These are phyloP conservation scores for Gobius niger DNA, from an alignment of 2,113 vertebrate species.

Conservation along the genomic window DNA sequence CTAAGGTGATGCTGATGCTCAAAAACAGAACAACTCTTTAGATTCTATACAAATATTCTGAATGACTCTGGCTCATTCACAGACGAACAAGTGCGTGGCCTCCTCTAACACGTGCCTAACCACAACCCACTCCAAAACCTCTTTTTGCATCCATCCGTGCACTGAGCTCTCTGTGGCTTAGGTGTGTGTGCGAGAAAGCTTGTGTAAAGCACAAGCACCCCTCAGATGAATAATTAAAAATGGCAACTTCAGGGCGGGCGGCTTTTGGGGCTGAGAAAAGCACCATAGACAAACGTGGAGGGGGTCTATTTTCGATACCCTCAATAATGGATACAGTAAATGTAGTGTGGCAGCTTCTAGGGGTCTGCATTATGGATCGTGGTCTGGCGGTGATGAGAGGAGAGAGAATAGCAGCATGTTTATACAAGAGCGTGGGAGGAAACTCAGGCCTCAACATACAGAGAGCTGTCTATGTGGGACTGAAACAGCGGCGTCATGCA, in stretches of 20 bases:
- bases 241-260: slow-evolving; percentile 43
- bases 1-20: too few relatives aligned
- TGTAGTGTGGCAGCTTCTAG: slow-evolving; percentile 46
- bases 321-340: slow-evolving; percentile 65
- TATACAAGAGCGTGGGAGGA: slow-evolving; percentile 63
- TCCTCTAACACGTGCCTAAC: slow-evolving; percentile 3
- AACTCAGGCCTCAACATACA: slow-evolving; percentile 40
- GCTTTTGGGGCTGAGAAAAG: slow-evolving; percentile 16
- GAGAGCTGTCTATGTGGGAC: slow-evolving; percentile 43
- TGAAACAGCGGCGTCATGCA: slow-evolving; percentile 40
- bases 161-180: slow-evolving; percentile 17
- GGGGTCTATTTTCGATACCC: slow-evolving; percentile 45
- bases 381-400: slow-evolving; percentile 52
- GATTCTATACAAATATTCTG: background rate
- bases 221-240: slow-evolving; percentile 64
- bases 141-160: slow-evolving; percentile 16
- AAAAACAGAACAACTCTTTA: too few relatives aligned
- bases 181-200: background rate
- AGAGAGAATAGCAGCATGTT: slow-evolving; percentile 57
- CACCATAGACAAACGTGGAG: slow-evolving; percentile 23
- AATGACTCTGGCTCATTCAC: background rate
- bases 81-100: background rate
- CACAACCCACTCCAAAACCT: slow-evolving; percentile 6
- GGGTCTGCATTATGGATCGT: slow-evolving; percentile 65
- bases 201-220: slow-evolving; percentile 6